phyloP scores from a whole-genome alignment of 37 sponge, comb jelly and placozoan genomes.

The Eunapius fragilis region DNA sequence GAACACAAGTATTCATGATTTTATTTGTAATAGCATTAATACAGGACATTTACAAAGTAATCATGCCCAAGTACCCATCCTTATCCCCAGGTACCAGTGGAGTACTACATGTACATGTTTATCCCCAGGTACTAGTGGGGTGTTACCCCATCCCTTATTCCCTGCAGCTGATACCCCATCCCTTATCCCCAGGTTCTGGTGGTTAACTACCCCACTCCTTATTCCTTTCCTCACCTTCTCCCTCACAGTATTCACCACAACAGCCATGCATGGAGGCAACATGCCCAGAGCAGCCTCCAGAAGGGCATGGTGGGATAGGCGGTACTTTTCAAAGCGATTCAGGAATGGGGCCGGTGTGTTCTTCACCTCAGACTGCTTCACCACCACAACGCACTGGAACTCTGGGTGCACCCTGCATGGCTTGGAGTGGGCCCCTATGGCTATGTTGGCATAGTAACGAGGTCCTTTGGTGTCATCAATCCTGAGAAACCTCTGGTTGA shows the following conservation, averaged over 20 bases:
- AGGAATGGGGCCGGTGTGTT: conserved; percentile 79
- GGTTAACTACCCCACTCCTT: not conserved
- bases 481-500: conserved; percentile 83
- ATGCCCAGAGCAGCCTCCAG: conserved; percentile 60
- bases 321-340: conserved; percentile 91
- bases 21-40: too few species aligned
- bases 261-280: conserved; percentile 50
- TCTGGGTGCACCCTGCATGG: conserved; percentile 78
- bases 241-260: conserved; percentile 44
- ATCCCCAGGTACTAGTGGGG: too few species aligned
- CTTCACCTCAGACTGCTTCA: conserved; percentile 63
- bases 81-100: too few species aligned
- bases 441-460: conserved; percentile 87
- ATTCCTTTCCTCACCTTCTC: conserved; percentile 57
- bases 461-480: conserved; percentile 75
- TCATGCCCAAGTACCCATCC: too few species aligned
- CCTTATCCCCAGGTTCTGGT: too few species aligned
- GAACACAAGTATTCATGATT: too few species aligned
- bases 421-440: conserved; percentile 88
- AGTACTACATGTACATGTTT: too few species aligned
- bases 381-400: conserved; percentile 87
- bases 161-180: too few species aligned
- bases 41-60: too few species aligned
- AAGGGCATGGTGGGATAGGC: conserved; percentile 64
- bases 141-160: too few species aligned